Conservation (phyloP, 1,140 invertebrate species). For the Zophobas morio region DNA sequence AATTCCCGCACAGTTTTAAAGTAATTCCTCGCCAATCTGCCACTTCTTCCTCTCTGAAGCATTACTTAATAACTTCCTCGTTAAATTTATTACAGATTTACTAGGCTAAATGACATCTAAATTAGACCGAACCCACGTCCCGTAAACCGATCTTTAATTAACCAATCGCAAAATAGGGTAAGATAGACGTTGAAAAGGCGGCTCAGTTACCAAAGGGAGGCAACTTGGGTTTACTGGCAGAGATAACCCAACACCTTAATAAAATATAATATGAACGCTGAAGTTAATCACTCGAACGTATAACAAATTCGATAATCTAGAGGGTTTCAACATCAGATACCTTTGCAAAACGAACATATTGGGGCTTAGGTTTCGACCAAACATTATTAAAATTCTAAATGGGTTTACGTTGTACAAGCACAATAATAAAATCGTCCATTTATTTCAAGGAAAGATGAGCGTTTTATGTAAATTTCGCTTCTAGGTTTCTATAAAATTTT, state of each 20-base stretch:
- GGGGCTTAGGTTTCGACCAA: not conserved
- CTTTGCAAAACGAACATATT: not conserved
- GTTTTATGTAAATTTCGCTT: slow-evolving; percentile 15
- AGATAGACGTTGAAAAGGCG: slow-evolving; percentile 8
- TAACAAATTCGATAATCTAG: slow-evolving; percentile 19
- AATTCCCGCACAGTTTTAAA: too few relatives aligned
- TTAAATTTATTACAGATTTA: slow-evolving; percentile 13
- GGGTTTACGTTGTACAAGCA: slow-evolving; percentile 9
- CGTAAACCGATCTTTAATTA: slow-evolving; percentile 11
- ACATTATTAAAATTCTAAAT: slow-evolving; percentile 25
- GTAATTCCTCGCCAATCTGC: too few relatives aligned
- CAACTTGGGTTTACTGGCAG: not conserved
- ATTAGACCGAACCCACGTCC: not conserved
- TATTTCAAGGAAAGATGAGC: not conserved
- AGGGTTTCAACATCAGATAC: not conserved
- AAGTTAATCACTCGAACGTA: not conserved
- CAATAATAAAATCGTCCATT: not conserved
- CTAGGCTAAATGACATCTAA: not conserved
- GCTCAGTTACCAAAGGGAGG: slow-evolving; percentile 3
- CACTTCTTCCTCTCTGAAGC: not conserved
- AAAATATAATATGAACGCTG: slow-evolving; percentile 11
- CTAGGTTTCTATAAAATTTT: slow-evolving; percentile 30
- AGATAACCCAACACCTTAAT: slow-evolving; percentile 15
- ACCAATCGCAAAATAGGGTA: slow-evolving; percentile 8
- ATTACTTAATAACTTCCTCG: not conserved